Base-by-base conservation (phyloP, 37 sponge, comb jelly and placozoan genomes). In the Chondrilla cf. caribensis region DNA sequence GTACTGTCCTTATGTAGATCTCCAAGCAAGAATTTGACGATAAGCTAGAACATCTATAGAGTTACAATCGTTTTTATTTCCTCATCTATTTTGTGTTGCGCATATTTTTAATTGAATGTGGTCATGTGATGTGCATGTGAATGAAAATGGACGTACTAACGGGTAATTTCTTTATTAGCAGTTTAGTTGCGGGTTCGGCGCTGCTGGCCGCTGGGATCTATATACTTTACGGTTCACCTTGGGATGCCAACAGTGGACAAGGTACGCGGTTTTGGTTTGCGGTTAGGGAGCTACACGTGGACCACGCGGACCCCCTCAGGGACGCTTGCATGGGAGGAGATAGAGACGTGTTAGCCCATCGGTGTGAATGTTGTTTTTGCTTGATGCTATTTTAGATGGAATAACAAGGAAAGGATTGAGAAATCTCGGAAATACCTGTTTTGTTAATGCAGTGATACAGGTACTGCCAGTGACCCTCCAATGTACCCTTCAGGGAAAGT, bases 381-480 rank as follows among this genome's bases (percentile, higher is more conserved):
- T n/a, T n/a, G n/a, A n/a, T n/a, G n/a, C n/a, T n/a, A n/a, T 11
- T 73, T 37, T 38, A 40, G 43, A 42, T 19, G 25, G 15, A 37
- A 0, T 7, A 25, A 1, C 44, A 40, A 1, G 76, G 21, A 37
- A 37, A 43, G 93, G 93, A 22, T 78, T 92, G 35, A 26, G 54
- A 5, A 92, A 92, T 58, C 84, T 92, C 40, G 93, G 93, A 4
- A 92, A 92, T 77, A 88, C 93, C 0, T 92, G 93, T 71, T 92
- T 92, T 62, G 55, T 92, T 36, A 92, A 92, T 81, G 81, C 89
- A 28, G 58, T 92, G 2, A 28, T 92, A 43, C 93, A 92, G 78
- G 92, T 92, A 64, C 38, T n/a, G n/a, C n/a, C n/a, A n/a, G n/a
- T n/a, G n/a, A n/a, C n/a, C n/a, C n/a, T n/a, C n/a, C n/a, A n/a